Evolutionary conservation across 2,888 invertebrate genomes (phyloP).

Genomic region (Metellina segmentata): DNA sequence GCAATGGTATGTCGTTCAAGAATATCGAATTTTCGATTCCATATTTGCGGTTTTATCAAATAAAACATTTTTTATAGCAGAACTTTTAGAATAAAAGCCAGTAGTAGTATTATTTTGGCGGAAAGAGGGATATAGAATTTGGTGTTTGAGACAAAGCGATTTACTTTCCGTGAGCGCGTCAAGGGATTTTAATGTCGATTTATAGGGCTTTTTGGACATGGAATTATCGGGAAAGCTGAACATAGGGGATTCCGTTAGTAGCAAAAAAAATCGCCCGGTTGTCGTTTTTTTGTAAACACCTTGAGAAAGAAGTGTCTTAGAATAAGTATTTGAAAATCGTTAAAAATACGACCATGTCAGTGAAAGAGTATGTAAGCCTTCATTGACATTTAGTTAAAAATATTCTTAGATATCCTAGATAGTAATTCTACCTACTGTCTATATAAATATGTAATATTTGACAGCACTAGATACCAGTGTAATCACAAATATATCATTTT

Average conservation of each 20-base stretch:
- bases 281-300: not conserved
- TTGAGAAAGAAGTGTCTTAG: too few species aligned
- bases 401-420: too few species aligned
- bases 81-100: not conserved
- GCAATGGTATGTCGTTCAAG: constrained; percentile 21
- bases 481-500: too few species aligned
- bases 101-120: not conserved
- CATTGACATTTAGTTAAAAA: too few species aligned
- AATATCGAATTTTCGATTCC: constrained; percentile 56
- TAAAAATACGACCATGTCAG: too few species aligned
- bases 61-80: constrained; percentile 1
- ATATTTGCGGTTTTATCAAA: constrained; percentile 61
- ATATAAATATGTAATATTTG: too few species aligned
- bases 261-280: not conserved
- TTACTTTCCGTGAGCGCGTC: not conserved
- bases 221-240: not conserved
- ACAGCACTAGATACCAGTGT: too few species aligned
- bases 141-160: not conserved
- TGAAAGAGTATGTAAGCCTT: too few species aligned
- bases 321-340: too few species aligned
- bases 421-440: too few species aligned
- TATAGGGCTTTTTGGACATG: not conserved
- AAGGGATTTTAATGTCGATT: not conserved
- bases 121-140: not conserved
- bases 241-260: not conserved